Percentiles rank a stretch among this genome's conserved stretches.
phyloP scores from a whole-genome alignment of 2,797 vertebrate genomes.

The Pipistrellus kuhlii region DNA sequence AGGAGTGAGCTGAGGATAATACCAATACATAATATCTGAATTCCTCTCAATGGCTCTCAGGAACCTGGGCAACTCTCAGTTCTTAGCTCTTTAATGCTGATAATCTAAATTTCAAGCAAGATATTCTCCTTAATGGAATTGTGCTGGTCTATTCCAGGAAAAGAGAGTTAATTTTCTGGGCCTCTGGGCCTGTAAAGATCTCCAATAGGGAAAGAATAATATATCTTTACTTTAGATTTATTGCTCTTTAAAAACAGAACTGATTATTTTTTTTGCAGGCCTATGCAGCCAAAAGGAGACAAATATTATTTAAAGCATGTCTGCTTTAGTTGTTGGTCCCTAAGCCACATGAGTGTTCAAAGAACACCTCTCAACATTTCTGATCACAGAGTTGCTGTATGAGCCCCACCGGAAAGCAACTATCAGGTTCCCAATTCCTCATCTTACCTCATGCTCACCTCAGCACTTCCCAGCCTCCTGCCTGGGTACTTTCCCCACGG shows the following conservation, averaged over 20 bases:
- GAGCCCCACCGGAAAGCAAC: not conserved
- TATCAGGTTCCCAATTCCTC: not conserved
- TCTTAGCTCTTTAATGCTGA: not conserved
- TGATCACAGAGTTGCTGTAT: not conserved
- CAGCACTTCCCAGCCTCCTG: not conserved
- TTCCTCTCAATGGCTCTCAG: not conserved
- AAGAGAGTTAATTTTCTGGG: conserved; percentile 55
- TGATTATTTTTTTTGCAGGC: not conserved
- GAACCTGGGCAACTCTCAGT: not conserved
- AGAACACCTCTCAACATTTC: not conserved
- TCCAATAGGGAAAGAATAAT: not conserved
- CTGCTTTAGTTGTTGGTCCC: not conserved
- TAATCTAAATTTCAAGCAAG: conserved; percentile 37
- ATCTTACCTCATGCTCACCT: not conserved
- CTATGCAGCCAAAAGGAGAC: not conserved
- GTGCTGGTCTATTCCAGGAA: conserved; percentile 57
- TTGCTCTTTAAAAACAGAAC: conserved; percentile 46
- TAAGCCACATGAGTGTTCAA: not conserved
- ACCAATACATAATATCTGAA: not conserved
- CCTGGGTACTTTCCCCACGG: not conserved
- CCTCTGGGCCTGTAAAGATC: conserved; percentile 15
- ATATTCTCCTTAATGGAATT: conserved; percentile 45
- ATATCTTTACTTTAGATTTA: conserved; percentile 49
- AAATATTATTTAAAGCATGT: conserved; percentile 37
- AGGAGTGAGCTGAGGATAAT: not conserved